Percentiles rank a stretch among this genome's conserved stretches.
Evolutionary conservation across 92 coral and sea anemone species (phyloP).

Genomic region (Phenganax subtilis): DNA sequence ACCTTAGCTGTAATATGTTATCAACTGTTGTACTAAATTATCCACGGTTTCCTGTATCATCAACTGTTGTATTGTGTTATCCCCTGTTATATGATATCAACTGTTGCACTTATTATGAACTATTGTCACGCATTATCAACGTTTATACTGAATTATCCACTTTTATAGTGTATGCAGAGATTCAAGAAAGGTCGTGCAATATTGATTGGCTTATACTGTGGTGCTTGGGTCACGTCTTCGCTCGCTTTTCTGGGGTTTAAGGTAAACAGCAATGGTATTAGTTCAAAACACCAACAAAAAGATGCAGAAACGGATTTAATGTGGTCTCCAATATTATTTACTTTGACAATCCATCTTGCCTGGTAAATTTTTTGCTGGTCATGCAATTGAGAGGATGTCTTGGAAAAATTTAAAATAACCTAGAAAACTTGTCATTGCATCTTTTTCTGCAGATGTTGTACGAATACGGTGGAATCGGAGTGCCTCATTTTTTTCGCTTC

Average conservation of each 20-base stretch:
- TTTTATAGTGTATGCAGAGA: slow-evolving; percentile 12
- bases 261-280: neutral
- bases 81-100: too few species aligned
- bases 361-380: too few species aligned
- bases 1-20: too few species aligned
- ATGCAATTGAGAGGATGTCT: too few species aligned
- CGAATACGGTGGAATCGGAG: slow-evolving; percentile 28
- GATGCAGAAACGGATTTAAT: too few species aligned
- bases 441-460: slow-evolving; percentile 22
- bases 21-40: too few species aligned
- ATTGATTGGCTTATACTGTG: slow-evolving; percentile 26
- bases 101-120: neutral
- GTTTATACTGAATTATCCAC: neutral
- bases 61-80: too few species aligned
- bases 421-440: neutral
- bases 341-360: too few species aligned
- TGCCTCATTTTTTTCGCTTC: slow-evolving; percentile 38
- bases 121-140: neutral
- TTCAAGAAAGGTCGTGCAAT: slow-evolving; percentile 33
- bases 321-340: too few species aligned
- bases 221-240: slow-evolving; percentile 34
- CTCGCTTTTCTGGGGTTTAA: slow-evolving; percentile 35
- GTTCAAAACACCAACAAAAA: too few species aligned
- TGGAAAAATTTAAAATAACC: too few species aligned
- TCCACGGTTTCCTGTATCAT: too few species aligned